Evolutionary conservation across 2,797 vertebrate genomes (phyloP), one percentile per base, ranked within the genome.

Genomic region (Enteromius trimaculatus): DNA sequence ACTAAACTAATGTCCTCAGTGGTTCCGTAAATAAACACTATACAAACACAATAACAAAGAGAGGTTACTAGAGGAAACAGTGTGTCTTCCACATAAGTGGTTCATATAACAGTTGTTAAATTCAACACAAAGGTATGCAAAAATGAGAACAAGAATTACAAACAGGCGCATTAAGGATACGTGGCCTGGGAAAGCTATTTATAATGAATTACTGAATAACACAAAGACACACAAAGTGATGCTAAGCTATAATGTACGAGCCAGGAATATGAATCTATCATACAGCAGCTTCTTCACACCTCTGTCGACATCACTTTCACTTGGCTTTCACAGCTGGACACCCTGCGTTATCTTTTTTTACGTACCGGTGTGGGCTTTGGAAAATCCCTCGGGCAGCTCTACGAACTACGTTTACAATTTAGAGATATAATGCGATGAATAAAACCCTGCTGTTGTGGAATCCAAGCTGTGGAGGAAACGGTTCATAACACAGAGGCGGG

Each of bases 391-490:
- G 4, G 13, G 29, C 49, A 47, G 51, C 75, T 60, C 39, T 19
- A 39, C 69, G 9, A 71, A 71, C 14, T 23, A 51, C 26, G 75
- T 58, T 6, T 10, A 2, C 23, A 26, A 51, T 62, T 37, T 31
- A 77, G 39, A 39, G 4, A 37, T 47, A 53, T 19, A 44, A 23
- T 11, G 34, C 3, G 1, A 9, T 37, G 21, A 2, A 66, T 65
- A 70, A 77, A 83, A 34, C 21, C 47, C 39, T 10, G 11, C 39
- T 58, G 65, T n/a, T 55, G 31, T 77, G 64, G 51, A 76, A 77
- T 49, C 82, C 49, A 21, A 49, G 8, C 51, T 11, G 34, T 58
- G 42, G 31, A 85, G 81, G 79, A 87, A 86, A 78, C 44, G 53
- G 72, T 78, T 78, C 34, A 75, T 39, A 31, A 69, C 65, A 79